Percentiles rank a stretch among this genome's conserved stretches.
These are phyloP conservation scores for Orthosia gracilis DNA, from an alignment of 2,888 invertebrate species.

Conservation along the genomic window DNA sequence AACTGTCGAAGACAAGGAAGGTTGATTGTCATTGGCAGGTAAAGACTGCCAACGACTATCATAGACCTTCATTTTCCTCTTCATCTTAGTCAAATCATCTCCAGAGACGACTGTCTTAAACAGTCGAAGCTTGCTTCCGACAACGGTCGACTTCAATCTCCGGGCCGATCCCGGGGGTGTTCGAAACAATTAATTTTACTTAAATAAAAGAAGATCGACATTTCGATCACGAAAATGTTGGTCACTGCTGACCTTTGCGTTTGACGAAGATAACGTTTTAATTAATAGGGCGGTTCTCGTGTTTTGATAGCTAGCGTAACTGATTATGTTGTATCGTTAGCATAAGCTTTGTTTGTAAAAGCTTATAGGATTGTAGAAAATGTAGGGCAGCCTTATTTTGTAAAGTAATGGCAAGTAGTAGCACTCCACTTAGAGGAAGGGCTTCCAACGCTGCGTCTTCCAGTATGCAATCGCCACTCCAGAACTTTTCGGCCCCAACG, in stretches of 20 bases:
- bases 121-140: slow-evolving; percentile 29
- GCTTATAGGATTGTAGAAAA: background rate
- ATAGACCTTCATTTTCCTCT: slow-evolving; percentile 15
- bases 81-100: slow-evolving; percentile 17
- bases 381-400: too few relatives aligned
- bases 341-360: slow-evolving; percentile 3
- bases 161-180: slow-evolving; percentile 3
- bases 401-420: background rate
- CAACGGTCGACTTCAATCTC: slow-evolving; percentile 23
- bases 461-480: too few relatives aligned
- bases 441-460: too few relatives aligned
- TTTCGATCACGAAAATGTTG: slow-evolving; percentile 11
- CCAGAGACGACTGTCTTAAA: slow-evolving; percentile 16
- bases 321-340: slow-evolving; percentile 12
- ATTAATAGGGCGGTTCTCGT: slow-evolving; percentile 18
- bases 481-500: too few relatives aligned
- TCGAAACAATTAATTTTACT: slow-evolving; percentile 25
- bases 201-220: slow-evolving; percentile 24
- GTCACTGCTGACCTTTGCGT: slow-evolving; percentile 7
- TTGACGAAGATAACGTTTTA: slow-evolving; percentile 28
- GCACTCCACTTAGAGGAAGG: too few relatives aligned
- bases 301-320: slow-evolving; percentile 16
- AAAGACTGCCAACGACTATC: slow-evolving; percentile 9
- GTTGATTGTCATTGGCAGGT: slow-evolving; percentile 20
- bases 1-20: slow-evolving; percentile 1